A percentile compares a stretch with the other conserved stretches of the same genome.
These are phyloP conservation scores for Spea bombifrons DNA, from an alignment of 2,113 vertebrate species.

Conservation along the genomic window DNA sequence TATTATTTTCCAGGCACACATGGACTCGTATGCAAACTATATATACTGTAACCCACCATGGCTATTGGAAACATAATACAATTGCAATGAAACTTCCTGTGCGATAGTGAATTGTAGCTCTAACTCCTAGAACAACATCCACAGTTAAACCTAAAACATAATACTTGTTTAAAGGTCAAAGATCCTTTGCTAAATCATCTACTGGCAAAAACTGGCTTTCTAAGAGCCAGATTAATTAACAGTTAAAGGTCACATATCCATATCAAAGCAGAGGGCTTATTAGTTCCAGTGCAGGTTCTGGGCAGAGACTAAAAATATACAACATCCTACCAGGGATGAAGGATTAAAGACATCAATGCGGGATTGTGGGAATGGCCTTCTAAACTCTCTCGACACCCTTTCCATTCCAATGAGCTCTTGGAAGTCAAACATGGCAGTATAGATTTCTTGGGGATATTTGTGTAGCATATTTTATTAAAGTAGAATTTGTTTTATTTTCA, in stretches of 20 bases:
- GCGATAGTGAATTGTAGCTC: constrained; percentile 29
- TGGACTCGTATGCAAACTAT: not conserved
- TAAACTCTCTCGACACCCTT: too few relatives aligned
- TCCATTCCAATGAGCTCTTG: too few relatives aligned
- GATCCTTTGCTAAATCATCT: constrained; percentile 55
- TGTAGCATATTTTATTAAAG: too few relatives aligned
- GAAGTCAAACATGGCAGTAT: too few relatives aligned
- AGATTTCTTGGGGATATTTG: too few relatives aligned
- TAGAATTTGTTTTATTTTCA: too few relatives aligned
- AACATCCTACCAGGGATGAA: constrained; percentile 38
- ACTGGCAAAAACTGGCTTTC: constrained; percentile 41
- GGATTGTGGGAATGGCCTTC: constrained; percentile 26
- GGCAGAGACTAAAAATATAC: constrained; percentile 43
- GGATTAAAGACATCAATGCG: constrained; percentile 28
- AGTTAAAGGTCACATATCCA: constrained; percentile 54
- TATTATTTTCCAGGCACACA: not conserved
- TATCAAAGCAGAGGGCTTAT: constrained; percentile 42
- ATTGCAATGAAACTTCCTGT: constrained; percentile 38
- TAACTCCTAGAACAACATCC: not conserved
- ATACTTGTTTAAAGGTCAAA: constrained; percentile 55
- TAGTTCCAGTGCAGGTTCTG: constrained; percentile 38
- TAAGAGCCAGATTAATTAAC: constrained; percentile 50
- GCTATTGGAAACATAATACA: constrained; percentile 16
- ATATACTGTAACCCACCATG: not conserved
- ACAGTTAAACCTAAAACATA: constrained; percentile 50